Base-by-base conservation (phyloP, 2,888 invertebrate species). In the Cheilosia soror region DNA sequence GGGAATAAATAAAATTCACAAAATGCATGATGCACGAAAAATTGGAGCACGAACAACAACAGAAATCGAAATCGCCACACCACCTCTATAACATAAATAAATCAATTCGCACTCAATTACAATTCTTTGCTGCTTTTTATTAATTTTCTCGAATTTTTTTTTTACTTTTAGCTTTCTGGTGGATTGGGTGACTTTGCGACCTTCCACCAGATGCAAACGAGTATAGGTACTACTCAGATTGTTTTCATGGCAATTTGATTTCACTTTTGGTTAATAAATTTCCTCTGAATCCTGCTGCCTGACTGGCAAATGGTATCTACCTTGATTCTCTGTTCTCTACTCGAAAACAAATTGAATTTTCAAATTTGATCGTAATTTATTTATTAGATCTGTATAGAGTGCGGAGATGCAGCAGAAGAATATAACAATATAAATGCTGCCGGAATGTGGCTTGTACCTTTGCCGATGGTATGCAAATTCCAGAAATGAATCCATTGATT, bases 51-150 rank as follows among this genome's bases (percentile, higher is more conserved):
- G 77, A 82, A 82, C 86, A 81, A 81, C 77, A 82, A 73, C 81
- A 62, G 85, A 85, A 80, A 85, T 85, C 66, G 72, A 85, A 81
- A 72, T 81, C 65, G 62, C 15, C 62, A 37, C 58, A 60, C 47
- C 63, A 47, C 47, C 51, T n/a, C 47, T 63, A 68, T 60, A 83
- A 86, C 72, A 87, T 87, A 87, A 87, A 87, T 87, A 87, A 87
- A 87, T 87, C 87, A 87, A 77, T 84, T 87, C 85, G 85, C 87
- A 87, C 87, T 87, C 87, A 87, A 87, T 87, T 87, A 87, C 85
- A 85, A 81, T 82, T 76, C 87, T 81, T 80, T 87, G 87, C 76
- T 66, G 69, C 68, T 72, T 85, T 81, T 85, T 81, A 85, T 85
- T 85, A 85, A 85, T 85, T 81, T 77, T 72, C 81, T 85, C 85